phyloP scores from a whole-genome alignment of 2,888 invertebrate genomes.

The Lepidocyrtoides sp. region DNA sequence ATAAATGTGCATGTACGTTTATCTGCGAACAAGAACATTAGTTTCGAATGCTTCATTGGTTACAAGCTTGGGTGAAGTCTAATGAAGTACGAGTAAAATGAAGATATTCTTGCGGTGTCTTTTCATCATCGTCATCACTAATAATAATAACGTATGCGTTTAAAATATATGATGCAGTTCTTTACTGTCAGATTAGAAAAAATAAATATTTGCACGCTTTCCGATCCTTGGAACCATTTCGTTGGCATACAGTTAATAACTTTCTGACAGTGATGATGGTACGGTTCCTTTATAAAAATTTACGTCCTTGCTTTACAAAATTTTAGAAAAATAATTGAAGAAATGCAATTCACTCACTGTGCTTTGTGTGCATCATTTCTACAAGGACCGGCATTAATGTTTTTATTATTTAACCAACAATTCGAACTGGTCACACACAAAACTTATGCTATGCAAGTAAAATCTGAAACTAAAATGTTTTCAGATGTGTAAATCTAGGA shows the following conservation, averaged over 20 bases:
- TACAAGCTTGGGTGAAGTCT: neutral
- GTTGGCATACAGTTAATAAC: neutral
- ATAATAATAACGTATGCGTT: constrained; percentile 58
- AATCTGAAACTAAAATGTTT: too few species aligned
- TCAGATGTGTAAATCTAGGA: neutral
- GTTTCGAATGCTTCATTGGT: constrained; percentile 36
- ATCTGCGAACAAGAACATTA: constrained; percentile 32
- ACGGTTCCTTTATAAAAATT: neutral
- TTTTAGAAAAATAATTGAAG: too few species aligned
- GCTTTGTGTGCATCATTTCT: too few species aligned
- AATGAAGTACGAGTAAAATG: constrained; percentile 24
- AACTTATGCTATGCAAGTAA: too few species aligned
- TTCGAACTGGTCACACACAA: neutral
- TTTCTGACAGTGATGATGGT: neutral
- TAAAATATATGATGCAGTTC: constrained; percentile 22
- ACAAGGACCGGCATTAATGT: too few species aligned
- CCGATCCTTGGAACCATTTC: neutral
- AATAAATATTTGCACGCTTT: constrained; percentile 20
- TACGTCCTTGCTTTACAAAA: too few species aligned
- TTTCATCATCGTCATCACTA: constrained; percentile 18
- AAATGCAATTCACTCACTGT: too few species aligned
- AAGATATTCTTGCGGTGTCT: neutral
- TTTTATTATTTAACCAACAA: too few species aligned
- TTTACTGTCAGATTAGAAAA: constrained; percentile 53
- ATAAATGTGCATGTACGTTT: constrained; percentile 2